Evolutionary conservation across 1,140 invertebrate species (phyloP).

Genomic region (Propsilocerus akamusi): DNA sequence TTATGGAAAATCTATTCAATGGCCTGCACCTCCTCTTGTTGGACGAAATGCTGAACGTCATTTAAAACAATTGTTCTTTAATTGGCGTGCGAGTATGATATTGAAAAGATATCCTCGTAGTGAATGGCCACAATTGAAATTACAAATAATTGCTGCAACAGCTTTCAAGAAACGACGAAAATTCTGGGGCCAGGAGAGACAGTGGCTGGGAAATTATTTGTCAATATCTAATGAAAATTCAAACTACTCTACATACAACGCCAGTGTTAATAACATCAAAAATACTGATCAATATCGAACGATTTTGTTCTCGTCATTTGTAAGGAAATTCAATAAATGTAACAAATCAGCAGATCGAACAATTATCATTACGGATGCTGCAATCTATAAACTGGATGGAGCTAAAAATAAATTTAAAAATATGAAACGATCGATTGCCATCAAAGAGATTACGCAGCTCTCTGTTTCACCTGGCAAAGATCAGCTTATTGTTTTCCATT

Average conservation of each 20-base stretch:
- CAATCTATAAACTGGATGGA: slow-evolving; percentile 77
- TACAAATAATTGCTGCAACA: slow-evolving; percentile 61
- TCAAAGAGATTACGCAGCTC: slow-evolving; percentile 62
- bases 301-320: slow-evolving; percentile 39
- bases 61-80: slow-evolving; percentile 32
- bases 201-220: slow-evolving; percentile 89
- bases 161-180: slow-evolving; percentile 51
- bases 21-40: slow-evolving; percentile 60
- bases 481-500: slow-evolving; percentile 78
- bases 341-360: slow-evolving; percentile 81
- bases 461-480: slow-evolving; percentile 67
- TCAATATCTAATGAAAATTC: slow-evolving; percentile 56
- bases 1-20: slow-evolving; percentile 59
- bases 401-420: slow-evolving; percentile 65
- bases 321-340: slow-evolving; percentile 46
- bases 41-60: slow-evolving; percentile 30
- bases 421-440: slow-evolving; percentile 63
- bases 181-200: slow-evolving; percentile 65
- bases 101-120: slow-evolving; percentile 57
- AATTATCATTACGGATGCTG: slow-evolving; percentile 69
- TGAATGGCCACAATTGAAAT: slow-evolving; percentile 73
- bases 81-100: slow-evolving; percentile 78
- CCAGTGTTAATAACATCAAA: slow-evolving; percentile 47
- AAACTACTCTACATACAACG: slow-evolving; percentile 45
- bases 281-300: slow-evolving; percentile 50